Percentiles rank a stretch among this genome's conserved stretches.
Evolutionary conservation across 1,140 invertebrate genomes (phyloP).

Genomic region (Meloidogyne hapla): DNA sequence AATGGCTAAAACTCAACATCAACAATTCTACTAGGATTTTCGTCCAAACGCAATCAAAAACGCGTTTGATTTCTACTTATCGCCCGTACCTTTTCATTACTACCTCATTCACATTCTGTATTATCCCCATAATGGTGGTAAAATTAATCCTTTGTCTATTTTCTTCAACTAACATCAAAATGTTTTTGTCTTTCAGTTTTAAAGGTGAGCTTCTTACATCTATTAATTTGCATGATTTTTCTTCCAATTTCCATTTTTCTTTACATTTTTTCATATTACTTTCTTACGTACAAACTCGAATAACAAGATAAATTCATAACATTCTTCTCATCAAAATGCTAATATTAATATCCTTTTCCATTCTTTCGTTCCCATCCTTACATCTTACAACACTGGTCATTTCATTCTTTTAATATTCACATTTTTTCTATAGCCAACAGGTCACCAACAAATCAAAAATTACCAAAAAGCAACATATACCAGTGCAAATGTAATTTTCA

Average conservation of each 20-base stretch:
- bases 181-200: no score
- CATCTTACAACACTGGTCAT: background rate
- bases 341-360: background rate
- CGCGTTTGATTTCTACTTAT: background rate
- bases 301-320: background rate
- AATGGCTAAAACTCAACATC: background rate
- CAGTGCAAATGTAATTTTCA: background rate
- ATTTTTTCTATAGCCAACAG: background rate
- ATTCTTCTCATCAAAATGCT: background rate
- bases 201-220: no score
- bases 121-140: background rate
- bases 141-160: background rate
- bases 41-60: slow-evolving; percentile 1
- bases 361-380: background rate
- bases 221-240: no score
- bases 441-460: background rate
- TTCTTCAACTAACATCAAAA: no score
- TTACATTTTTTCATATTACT: background rate
- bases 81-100: background rate
- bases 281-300: background rate
- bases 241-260: background rate
- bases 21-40: background rate
- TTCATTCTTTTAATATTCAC: background rate
- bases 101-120: background rate
- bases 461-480: background rate